Conservation (phyloP, 2,113 vertebrate genomes). For the Oenanthe oenanthe region DNA sequence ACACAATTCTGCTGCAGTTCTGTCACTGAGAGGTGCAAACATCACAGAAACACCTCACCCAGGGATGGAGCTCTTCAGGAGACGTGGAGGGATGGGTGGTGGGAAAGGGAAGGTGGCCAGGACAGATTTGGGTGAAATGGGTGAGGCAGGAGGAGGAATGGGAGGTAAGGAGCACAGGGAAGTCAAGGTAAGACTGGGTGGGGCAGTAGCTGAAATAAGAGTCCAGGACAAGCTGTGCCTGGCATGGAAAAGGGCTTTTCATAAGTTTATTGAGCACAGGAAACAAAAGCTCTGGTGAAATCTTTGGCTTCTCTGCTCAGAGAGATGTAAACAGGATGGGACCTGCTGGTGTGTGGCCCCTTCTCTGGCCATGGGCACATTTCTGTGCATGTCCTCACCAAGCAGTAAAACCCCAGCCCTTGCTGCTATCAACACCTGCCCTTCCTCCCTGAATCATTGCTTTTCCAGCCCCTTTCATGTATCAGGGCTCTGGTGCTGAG, state of each 20-base stretch:
- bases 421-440: not conserved
- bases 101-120: not conserved
- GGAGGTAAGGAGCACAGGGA: not conserved
- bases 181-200: not conserved
- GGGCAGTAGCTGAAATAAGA: not conserved
- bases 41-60: not conserved
- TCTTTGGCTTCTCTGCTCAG: not conserved
- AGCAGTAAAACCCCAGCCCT: rapidly evolving
- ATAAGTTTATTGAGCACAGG: not conserved
- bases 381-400: not conserved
- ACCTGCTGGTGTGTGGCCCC: not conserved
- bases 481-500: no score
- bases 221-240: not conserved
- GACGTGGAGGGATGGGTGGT: not conserved
- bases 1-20: not conserved
- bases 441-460: not conserved
- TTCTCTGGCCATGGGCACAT: not conserved
- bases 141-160: not conserved
- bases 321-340: not conserved
- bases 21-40: not conserved
- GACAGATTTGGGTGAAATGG: not conserved
- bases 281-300: not conserved
- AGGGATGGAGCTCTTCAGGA: not conserved
- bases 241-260: not conserved
- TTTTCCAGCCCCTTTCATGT: not conserved